Percentiles rank a stretch among this genome's conserved stretches.
Conservation (phyloP, 2,888 invertebrate species). For the Pseudolycoriella hygida region DNA sequence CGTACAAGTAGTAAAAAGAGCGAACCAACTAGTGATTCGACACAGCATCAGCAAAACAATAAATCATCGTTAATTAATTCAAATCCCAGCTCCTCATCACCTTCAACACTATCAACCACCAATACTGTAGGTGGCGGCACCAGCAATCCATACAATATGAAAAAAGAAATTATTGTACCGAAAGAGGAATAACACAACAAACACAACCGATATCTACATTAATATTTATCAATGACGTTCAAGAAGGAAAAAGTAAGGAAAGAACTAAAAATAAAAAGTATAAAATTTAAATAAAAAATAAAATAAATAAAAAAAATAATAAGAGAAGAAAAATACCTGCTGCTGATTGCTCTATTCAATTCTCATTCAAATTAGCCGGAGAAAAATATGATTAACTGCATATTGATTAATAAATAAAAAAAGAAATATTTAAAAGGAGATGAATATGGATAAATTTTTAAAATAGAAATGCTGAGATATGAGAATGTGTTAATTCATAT, state of each 20-base stretch:
- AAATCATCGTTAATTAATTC: conserved; percentile 3
- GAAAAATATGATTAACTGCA: conserved; percentile 3
- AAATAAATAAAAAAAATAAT: neutral
- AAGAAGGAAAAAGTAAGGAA: neutral
- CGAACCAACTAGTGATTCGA: conserved; percentile 7
- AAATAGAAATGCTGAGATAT: neutral
- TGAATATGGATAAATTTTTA: too few species aligned
- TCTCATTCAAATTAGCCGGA: conserved; percentile 5
- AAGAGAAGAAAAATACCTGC: conserved; percentile 3
- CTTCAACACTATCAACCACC: conserved; percentile 3
- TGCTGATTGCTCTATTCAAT: conserved; percentile 1
- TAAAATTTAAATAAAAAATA: neutral
- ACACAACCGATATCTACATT: neutral
- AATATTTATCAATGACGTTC: neutral
- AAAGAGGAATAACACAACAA: conserved; percentile 7
- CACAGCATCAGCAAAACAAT: conserved; percentile 4
- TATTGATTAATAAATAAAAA: conserved; percentile 3
- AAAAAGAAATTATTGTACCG: conserved; percentile 5
- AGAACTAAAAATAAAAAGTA: neutral
- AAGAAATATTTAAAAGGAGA: neutral
- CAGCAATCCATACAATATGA: conserved; percentile 4
- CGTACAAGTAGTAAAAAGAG: conserved; percentile 23
- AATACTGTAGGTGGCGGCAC: conserved; percentile 4
- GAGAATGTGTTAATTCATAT: too few species aligned
- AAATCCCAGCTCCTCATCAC: conserved; percentile 2